phyloP scores from a whole-genome alignment of 2,113 vertebrate species.

The Callorhinus ursinus region DNA sequence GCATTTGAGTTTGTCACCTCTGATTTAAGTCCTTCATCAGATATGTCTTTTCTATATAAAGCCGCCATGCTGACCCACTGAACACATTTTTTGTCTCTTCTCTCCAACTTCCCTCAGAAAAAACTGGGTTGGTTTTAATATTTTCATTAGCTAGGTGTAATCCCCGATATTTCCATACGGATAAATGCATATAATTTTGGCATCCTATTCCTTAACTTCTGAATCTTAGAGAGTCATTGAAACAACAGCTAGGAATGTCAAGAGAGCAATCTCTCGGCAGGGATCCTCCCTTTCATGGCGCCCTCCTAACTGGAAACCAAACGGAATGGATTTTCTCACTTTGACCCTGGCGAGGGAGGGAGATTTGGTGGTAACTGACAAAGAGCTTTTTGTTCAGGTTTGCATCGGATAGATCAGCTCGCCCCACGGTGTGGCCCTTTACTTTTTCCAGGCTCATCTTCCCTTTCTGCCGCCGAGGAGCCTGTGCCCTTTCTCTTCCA shows the following conservation, averaged over 20 bases:
- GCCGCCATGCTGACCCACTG: background rate
- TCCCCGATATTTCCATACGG: background rate
- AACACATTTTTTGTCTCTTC: background rate
- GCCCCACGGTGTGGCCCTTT: background rate
- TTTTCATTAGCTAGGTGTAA: background rate
- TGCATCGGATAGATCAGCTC: slow-evolving; percentile 43
- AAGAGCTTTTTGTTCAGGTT: slow-evolving; percentile 74
- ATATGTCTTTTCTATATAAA: slow-evolving; percentile 16
- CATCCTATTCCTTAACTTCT: slow-evolving; percentile 18
- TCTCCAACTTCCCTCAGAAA: background rate
- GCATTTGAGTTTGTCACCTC: slow-evolving; percentile 44
- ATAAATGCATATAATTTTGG: slow-evolving; percentile 41
- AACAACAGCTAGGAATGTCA: slow-evolving; percentile 56
- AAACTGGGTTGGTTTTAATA: background rate
- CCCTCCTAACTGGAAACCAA: slow-evolving; percentile 58
- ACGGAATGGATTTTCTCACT: slow-evolving; percentile 49
- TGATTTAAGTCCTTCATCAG: slow-evolving; percentile 54
- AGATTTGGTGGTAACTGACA: slow-evolving; percentile 73
- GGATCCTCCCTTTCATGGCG: background rate
- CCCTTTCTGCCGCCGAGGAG: slow-evolving; percentile 31
- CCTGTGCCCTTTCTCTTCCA: background rate
- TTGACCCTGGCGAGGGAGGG: slow-evolving; percentile 57
- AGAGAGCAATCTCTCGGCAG: slow-evolving; percentile 47
- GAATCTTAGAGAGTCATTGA: slow-evolving; percentile 52
- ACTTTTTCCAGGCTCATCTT: slow-evolving; percentile 66